Percentiles rank a stretch among this genome's conserved stretches.
These are phyloP conservation scores for Tiphia femorata DNA, from an alignment of 2,888 invertebrate species.

Conservation along the genomic window DNA sequence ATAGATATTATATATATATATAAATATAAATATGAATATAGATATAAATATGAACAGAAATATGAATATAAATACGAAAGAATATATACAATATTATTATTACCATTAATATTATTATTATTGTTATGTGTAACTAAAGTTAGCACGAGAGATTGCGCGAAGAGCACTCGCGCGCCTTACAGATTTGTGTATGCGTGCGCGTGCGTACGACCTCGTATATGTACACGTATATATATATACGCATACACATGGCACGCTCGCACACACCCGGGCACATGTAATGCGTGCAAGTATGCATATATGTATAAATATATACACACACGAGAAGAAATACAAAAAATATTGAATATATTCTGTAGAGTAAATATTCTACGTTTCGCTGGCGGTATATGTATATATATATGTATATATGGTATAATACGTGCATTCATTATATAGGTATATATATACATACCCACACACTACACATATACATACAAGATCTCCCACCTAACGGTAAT, in stretches of 20 bases:
- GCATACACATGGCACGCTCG: too few species aligned
- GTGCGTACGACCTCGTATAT: constrained; percentile 8
- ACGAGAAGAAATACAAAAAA: too few species aligned
- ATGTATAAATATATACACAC: too few species aligned
- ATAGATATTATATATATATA: constrained; percentile 33
- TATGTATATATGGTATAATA: constrained; percentile 16
- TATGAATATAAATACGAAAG: constrained; percentile 30
- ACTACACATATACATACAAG: constrained; percentile 29
- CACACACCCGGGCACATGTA: too few species aligned
- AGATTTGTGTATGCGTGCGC: constrained; percentile 8
- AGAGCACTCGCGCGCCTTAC: constrained; percentile 20
- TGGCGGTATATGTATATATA: constrained; percentile 14
- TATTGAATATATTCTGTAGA: too few species aligned
- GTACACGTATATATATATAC: constrained; percentile 16
- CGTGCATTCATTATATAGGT: constrained; percentile 48
- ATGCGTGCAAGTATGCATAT: too few species aligned
- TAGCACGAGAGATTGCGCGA: constrained; percentile 22
- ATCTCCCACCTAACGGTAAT: too few species aligned
- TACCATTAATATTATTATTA: constrained; percentile 36
- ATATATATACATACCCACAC: constrained; percentile 43
- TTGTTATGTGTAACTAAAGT: constrained; percentile 42
- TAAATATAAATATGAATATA: constrained; percentile 28
- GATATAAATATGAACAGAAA: constrained; percentile 27
- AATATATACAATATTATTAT: constrained; percentile 37
- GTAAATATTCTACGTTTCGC: too few species aligned